phyloP scores from a whole-genome alignment of 2,888 invertebrate genomes.

The Deladenus siricidicola region DNA sequence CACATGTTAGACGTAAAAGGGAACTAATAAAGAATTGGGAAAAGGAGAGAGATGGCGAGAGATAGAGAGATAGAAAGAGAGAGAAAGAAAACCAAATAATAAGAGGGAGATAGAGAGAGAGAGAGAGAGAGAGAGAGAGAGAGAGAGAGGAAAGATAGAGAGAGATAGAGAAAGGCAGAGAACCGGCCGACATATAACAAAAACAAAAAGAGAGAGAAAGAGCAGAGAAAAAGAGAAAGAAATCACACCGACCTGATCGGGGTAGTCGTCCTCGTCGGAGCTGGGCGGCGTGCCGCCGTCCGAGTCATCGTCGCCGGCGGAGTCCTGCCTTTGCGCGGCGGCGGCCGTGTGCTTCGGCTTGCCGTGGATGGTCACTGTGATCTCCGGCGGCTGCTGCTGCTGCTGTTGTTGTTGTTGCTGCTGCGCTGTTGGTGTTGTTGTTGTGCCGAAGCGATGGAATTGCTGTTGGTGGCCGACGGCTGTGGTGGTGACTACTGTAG shows the following conservation, averaged over 20 bases:
- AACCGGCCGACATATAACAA: too few relatives aligned
- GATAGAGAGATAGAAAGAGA: too few relatives aligned
- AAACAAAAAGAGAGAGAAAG: too few relatives aligned
- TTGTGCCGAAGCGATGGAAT: slow-evolving; percentile 1
- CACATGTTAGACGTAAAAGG: too few relatives aligned
- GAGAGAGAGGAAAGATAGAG: too few relatives aligned
- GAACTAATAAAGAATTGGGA: too few relatives aligned
- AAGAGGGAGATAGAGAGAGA: too few relatives aligned
- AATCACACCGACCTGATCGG: slow-evolving; percentile 32
- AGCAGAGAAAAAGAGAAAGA: too few relatives aligned
- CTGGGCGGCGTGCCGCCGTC: slow-evolving; percentile 29
- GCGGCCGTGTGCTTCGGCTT: slow-evolving; percentile 13
- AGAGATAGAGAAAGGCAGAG: too few relatives aligned
- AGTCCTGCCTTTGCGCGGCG: background rate
- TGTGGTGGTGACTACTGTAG: slow-evolving; percentile 15
- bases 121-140: too few relatives aligned
- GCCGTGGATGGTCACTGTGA: slow-evolving; percentile 31
- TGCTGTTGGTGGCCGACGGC: background rate
- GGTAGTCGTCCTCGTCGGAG: slow-evolving; percentile 49
- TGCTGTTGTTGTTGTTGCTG: background rate
- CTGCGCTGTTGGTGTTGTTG: background rate
- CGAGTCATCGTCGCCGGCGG: slow-evolving; percentile 25
- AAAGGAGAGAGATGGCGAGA: too few relatives aligned
- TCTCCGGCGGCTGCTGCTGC: slow-evolving; percentile 25
- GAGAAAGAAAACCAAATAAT: too few relatives aligned